Evolutionary conservation across 2,888 invertebrate species (phyloP), one percentile per base, ranked within the genome.

Genomic region (Netelia melanura): DNA sequence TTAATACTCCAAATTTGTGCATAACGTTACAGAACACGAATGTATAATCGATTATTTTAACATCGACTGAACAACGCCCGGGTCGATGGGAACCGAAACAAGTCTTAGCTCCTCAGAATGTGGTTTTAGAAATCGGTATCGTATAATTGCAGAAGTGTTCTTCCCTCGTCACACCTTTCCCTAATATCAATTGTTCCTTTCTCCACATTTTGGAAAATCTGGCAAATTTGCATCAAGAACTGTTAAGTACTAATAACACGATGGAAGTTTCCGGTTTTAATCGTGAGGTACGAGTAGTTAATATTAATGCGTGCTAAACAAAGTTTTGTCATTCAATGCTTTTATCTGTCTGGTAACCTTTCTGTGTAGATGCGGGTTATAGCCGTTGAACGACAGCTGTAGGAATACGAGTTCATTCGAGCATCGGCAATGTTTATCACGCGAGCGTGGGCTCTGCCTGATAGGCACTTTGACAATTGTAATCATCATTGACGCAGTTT

Each of bases 361-460:
- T 10, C 48, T 14, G 14, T 3, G 8, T 3, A 48, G 11, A 48
- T 48, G 48, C 14, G 48, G 48, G 48, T 48, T 48, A 48, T 14
- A 48, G 48, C 14, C 1, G 21, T 5, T 17, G 17, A 58, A 10
- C 17, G n/a, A 21, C 58, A 58, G 58, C 10, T 58, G 17, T 21
- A 58, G 58, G 9, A 58, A 21, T 58, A 21, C 58, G 58, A 9
- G 23, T 58, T 48, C 48, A 23, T 58, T 21, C 10, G 17, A n/a
- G 30, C 62, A 77, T 84, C 77, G 67, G 74, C 82, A 74, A 65
- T 30, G 67, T 64, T 84, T 43, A 84, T 74, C 44, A 61, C 44
- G 65, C 61, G 78, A 38, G 78, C 74, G 74, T 62, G 74, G 80
- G 80, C 44, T 54, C 43, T 43, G 56, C 74, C 54, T 68, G 77